Evolutionary conservation across 2,113 vertebrate species (phyloP).

Genomic region (Indicator maculatus): DNA sequence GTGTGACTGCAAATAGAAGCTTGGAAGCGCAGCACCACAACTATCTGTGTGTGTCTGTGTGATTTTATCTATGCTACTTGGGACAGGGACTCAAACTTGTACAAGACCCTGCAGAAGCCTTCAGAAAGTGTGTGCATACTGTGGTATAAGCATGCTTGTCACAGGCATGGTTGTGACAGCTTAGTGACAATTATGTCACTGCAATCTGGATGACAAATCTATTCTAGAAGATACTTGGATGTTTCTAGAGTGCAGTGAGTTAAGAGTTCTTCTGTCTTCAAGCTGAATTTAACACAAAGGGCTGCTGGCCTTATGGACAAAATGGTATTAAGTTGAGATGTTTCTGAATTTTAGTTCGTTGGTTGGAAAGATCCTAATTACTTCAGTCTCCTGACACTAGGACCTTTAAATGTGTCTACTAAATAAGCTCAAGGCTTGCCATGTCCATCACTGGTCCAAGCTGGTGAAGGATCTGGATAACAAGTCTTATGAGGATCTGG

Average conservation of each 20-base stretch:
- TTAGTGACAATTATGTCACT: background rate
- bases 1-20: background rate
- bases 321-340: background rate
- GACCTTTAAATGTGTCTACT: background rate
- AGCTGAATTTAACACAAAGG: background rate
- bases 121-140: background rate
- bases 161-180: background rate
- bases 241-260: background rate
- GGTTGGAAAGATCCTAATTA: background rate
- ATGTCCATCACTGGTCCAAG: too few species aligned
- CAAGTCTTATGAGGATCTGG: too few species aligned
- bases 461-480: too few species aligned
- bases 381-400: background rate
- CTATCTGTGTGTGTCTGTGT: background rate
- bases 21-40: background rate
- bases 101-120: background rate
- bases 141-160: background rate
- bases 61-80: background rate
- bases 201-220: background rate
- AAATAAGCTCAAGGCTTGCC: background rate
- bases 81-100: background rate
- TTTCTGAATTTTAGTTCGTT: fast-evolving
- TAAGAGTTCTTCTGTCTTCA: background rate
- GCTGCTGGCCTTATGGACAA: background rate
- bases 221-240: background rate